phyloP scores from a whole-genome alignment of 2,888 invertebrate species.

The Pollenia amentaria region DNA sequence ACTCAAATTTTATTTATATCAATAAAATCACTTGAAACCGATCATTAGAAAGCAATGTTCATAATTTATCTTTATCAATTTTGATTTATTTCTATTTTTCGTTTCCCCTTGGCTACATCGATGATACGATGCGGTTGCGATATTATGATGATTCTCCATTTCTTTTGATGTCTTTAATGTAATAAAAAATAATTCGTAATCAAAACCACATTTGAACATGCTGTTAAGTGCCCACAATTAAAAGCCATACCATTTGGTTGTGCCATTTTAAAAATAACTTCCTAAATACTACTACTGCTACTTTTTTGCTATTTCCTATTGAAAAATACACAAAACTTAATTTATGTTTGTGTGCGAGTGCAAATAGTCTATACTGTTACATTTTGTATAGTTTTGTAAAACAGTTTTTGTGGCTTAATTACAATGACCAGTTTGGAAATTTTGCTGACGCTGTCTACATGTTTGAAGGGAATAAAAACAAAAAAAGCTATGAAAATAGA shows the following conservation, averaged over 20 bases:
- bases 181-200: constrained; percentile 55
- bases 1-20: background rate
- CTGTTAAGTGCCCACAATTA: constrained; percentile 70
- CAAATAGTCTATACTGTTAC: constrained; percentile 5
- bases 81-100: constrained; percentile 48
- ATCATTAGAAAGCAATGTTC: constrained; percentile 9
- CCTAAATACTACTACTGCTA: background rate
- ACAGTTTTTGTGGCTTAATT: constrained; percentile 71
- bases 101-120: background rate
- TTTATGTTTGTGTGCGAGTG: constrained; percentile 11
- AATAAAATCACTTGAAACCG: constrained; percentile 7
- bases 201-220: constrained; percentile 62
- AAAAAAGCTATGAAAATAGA: constrained; percentile 4
- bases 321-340: background rate
- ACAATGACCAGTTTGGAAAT: constrained; percentile 70
- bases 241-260: constrained; percentile 54
- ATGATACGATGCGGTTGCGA: background rate
- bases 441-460: constrained; percentile 67
- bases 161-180: background rate
- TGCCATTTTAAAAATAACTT: constrained; percentile 47
- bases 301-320: constrained; percentile 21
- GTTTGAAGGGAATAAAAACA: constrained; percentile 30
- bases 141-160: background rate
- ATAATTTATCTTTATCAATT: constrained; percentile 64
- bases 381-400: constrained; percentile 60